Base-by-base conservation (phyloP, 2,888 invertebrate species). In the Nemurella pictetii region DNA sequence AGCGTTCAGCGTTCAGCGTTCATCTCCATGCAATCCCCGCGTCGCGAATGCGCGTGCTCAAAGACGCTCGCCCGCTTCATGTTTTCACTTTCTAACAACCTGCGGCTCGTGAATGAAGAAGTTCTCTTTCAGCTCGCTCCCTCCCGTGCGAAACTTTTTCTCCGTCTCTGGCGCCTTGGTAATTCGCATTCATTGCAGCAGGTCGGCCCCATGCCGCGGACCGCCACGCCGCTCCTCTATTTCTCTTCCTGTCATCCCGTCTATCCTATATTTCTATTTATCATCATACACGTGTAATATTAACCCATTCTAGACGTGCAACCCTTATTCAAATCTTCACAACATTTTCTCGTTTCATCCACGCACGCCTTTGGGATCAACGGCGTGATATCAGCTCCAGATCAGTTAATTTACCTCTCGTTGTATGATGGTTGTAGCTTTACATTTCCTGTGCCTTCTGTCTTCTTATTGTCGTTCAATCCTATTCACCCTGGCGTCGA, bases 141-240 rank as follows among this genome's bases (percentile, higher is more conserved):
- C 75, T 20, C 3, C 55, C 20, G 12, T 12, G 55, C 12, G 55
- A 55, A 55, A 78, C 26, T 78, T 78, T 78, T 29, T 78, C 28
- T 78, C 12, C 78, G 78, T 30, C 29, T 78, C 30, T 30, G 27
- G 28, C 78, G 28, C 78, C 9, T 27, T 27, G n/a, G 78, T 30
- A 78, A 78, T 78, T 78, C 78, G n/a, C 78, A 78, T 78, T 78
- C 78, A 78, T 78, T 78, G 78, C 78, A 78, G 29, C 78, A 78
- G 20, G 9, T 78, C 27, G n/a, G 15, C 55, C 20, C 55, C 55
- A 12, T 55, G 15, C 55, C 55, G 20, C 55, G 20, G 55, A 30
- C 78, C 78, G 30, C 30, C 28, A 27, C n/a, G 28, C 4, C 78
- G 78, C 30, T 78, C 78, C 78, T 78, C 78, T 15, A 78, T 78